A percentile compares a stretch with the other conserved stretches of the same genome.
These are phyloP conservation scores for Porphyrio hochstetteri DNA, from an alignment of 2,113 vertebrate genomes.

Conservation along the genomic window DNA sequence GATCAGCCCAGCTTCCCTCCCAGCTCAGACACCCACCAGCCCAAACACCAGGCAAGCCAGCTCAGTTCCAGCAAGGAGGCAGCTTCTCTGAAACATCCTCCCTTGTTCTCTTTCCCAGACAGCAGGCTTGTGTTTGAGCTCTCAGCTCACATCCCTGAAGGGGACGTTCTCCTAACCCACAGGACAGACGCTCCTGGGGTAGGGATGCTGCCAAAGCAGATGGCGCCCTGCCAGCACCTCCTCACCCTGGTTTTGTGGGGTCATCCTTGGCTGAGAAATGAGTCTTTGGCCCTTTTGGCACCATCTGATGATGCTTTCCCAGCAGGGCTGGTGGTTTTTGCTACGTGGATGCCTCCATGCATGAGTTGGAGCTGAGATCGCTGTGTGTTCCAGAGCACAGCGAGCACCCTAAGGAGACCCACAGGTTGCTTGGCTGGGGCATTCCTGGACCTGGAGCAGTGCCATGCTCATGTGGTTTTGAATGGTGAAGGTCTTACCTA, in stretches of 20 bases:
- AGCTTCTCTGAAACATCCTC: neutral
- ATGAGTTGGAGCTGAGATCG: accelerated
- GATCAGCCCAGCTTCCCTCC: neutral
- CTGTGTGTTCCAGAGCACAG: neutral
- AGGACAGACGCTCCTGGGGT: neutral
- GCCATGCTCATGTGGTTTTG: neutral
- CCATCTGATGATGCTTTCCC: neutral
- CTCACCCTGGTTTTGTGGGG: neutral
- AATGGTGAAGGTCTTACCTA: neutral
- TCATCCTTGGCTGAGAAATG: neutral
- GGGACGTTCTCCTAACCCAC: neutral
- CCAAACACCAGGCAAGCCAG: neutral
- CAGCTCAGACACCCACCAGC: neutral
- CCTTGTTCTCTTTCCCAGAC: neutral
- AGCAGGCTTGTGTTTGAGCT: neutral
- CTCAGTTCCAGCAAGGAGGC: neutral
- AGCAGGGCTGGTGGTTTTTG: neutral
- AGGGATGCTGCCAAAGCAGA: neutral
- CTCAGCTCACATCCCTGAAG: neutral
- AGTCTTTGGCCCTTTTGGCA: neutral
- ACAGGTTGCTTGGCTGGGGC: accelerated
- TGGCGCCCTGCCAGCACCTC: accelerated
- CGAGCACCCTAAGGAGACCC: neutral
- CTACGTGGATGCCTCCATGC: neutral
- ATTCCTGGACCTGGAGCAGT: neutral